phyloP scores from a whole-genome alignment of 2,113 vertebrate species.

The Campylomormyrus numenius region DNA sequence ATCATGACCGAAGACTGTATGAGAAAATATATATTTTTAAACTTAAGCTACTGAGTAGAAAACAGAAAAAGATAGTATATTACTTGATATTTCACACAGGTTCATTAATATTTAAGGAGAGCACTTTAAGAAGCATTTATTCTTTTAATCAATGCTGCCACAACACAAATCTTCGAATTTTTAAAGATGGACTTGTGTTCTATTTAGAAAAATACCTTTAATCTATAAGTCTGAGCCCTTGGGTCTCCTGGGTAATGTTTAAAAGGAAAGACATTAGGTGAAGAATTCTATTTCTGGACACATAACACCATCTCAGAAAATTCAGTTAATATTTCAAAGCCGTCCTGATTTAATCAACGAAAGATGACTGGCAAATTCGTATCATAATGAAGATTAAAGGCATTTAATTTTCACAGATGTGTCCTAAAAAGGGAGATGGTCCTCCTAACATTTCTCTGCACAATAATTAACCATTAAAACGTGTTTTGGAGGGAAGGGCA shows the following conservation, averaged over 20 bases:
- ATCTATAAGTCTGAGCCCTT: neutral
- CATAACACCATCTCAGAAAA: neutral
- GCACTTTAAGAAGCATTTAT: neutral
- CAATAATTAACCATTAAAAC: neutral
- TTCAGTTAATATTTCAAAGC: neutral
- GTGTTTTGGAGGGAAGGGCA: neutral
- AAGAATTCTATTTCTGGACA: neutral
- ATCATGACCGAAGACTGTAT: neutral
- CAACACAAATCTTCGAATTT: neutral
- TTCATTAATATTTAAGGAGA: neutral
- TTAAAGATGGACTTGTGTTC: neutral
- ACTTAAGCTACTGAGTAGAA: neutral
- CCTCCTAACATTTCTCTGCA: neutral
- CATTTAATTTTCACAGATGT: slow-evolving; percentile 8
- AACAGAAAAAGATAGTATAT: neutral
- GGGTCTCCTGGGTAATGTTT: neutral
- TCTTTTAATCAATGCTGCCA: neutral
- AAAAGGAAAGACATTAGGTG: neutral
- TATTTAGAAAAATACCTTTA: neutral
- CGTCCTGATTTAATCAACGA: neutral
- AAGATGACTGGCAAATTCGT: neutral
- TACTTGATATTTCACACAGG: neutral
- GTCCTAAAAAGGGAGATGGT: neutral
- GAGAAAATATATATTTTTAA: neutral
- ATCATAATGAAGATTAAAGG: slow-evolving; percentile 7